Evolutionary conservation across 1,140 invertebrate species (phyloP).

Genomic region (Dreissena polymorpha): DNA sequence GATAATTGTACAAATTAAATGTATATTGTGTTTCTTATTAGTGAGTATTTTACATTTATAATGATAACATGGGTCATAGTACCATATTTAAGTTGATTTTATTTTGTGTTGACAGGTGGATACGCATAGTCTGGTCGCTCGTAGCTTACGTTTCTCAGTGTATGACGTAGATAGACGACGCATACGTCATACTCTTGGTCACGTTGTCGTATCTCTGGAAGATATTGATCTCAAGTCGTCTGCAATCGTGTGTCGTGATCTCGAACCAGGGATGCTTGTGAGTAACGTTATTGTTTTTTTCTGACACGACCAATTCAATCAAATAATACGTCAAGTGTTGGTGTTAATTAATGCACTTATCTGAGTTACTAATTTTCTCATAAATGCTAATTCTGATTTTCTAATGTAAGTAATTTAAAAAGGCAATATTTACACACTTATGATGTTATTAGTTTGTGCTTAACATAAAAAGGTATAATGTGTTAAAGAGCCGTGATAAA

Average conservation of each 20-base stretch:
- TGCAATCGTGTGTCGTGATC: slow-evolving; percentile 68
- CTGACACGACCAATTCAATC: neutral
- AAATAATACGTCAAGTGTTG: neutral
- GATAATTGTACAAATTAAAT: no score
- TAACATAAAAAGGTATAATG: no score
- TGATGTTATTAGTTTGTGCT: no score
- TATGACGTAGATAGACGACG: slow-evolving; percentile 77
- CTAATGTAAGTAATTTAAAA: no score
- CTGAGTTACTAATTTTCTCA: neutral
- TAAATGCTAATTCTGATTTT: no score
- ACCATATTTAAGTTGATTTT: no score
- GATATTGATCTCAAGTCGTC: slow-evolving; percentile 70
- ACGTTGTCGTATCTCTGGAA: slow-evolving; percentile 70
- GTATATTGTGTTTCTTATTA: no score
- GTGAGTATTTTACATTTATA: no score
- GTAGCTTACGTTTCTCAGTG: slow-evolving; percentile 73
- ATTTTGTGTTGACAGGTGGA: slow-evolving; percentile 59
- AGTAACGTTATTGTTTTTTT: neutral
- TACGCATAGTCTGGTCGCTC: neutral
- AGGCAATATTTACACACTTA: no score
- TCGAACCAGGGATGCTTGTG: slow-evolving; percentile 71
- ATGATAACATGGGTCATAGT: no score
- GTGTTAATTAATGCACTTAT: neutral
- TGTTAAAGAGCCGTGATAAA: no score
- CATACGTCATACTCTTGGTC: slow-evolving; percentile 77